phyloP scores from a whole-genome alignment of 2,797 vertebrate genomes.

The Tachyglossus aculeatus region DNA sequence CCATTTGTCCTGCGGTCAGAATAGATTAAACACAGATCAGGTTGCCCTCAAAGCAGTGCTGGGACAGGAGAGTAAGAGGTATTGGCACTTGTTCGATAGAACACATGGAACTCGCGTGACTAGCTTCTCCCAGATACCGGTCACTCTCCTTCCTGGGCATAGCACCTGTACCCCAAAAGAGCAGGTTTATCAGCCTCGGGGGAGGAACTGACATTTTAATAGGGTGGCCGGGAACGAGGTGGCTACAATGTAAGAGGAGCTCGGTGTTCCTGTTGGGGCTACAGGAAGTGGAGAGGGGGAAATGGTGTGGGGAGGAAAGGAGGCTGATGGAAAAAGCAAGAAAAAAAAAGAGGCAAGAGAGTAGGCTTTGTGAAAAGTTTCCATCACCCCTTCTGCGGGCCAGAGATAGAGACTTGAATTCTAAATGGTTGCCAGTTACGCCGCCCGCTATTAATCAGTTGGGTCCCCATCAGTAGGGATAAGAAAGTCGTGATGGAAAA shows the following conservation, averaged over 20 bases:
- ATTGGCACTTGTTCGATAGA: slow-evolving; percentile 78
- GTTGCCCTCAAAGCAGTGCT: slow-evolving; percentile 78
- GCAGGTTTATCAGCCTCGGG: accelerated
- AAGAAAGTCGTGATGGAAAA: slow-evolving; percentile 35
- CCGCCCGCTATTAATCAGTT: slow-evolving; percentile 33
- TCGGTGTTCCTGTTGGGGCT: neutral
- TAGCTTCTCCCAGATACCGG: slow-evolving; percentile 52
- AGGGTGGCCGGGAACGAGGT: neutral
- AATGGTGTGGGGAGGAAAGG: neutral
- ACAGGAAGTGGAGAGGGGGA: neutral
- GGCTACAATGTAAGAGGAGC: neutral
- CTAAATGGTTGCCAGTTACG: slow-evolving; percentile 16
- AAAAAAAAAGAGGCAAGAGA: slow-evolving; percentile 11
- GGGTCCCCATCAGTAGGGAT: slow-evolving; percentile 24
- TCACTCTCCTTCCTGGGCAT: neutral
- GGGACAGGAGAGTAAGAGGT: slow-evolving; percentile 82
- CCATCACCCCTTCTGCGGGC: neutral
- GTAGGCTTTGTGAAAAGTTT: neutral
- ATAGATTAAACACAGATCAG: slow-evolving; percentile 81
- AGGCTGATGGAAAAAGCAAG: neutral
- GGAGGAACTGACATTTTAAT: accelerated
- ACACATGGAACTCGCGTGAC: slow-evolving; percentile 81
- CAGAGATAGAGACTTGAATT: neutral
- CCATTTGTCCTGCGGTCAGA: slow-evolving; percentile 82
- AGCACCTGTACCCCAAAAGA: slow-evolving; percentile 72